phyloP scores from a whole-genome alignment of 2,797 vertebrate genomes.

The Cynodonichthys magdalenae region DNA sequence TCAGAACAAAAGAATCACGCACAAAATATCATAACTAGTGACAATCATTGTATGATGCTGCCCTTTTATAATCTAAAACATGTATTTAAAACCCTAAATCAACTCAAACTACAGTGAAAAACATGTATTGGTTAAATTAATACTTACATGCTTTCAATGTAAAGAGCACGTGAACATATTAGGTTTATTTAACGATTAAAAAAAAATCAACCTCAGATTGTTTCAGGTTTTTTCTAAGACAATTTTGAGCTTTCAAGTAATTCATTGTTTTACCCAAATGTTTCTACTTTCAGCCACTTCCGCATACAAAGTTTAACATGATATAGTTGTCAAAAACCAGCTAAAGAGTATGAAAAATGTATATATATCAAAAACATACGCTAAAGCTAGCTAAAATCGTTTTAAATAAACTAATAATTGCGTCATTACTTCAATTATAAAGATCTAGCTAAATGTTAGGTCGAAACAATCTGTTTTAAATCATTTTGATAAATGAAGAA shows the following conservation, averaged over 20 bases:
- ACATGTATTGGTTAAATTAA: no score
- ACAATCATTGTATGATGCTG: no score
- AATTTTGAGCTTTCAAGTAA: background rate
- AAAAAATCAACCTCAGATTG: background rate
- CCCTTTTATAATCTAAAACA: no score
- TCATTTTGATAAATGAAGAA: background rate
- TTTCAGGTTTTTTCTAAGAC: background rate
- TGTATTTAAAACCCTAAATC: no score
- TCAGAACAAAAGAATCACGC: no score
- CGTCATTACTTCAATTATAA: no score
- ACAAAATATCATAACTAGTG: no score
- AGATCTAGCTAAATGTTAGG: conserved; percentile 4
- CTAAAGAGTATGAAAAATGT: background rate
- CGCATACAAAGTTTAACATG: conserved; percentile 24
- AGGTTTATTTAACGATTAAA: background rate
- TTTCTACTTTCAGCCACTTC: conserved; percentile 46
- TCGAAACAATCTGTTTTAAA: background rate
- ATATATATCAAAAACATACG: rapidly evolving
- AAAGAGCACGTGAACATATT: no score
- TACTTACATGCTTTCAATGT: background rate
- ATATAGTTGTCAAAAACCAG: no score
- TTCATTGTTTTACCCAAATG: background rate
- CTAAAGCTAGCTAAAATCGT: background rate
- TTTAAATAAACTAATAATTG: background rate
- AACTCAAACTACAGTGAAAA: no score